Evolutionary conservation across 2,797 vertebrate species (phyloP).

Genomic region (Pipistrellus nathusii): DNA sequence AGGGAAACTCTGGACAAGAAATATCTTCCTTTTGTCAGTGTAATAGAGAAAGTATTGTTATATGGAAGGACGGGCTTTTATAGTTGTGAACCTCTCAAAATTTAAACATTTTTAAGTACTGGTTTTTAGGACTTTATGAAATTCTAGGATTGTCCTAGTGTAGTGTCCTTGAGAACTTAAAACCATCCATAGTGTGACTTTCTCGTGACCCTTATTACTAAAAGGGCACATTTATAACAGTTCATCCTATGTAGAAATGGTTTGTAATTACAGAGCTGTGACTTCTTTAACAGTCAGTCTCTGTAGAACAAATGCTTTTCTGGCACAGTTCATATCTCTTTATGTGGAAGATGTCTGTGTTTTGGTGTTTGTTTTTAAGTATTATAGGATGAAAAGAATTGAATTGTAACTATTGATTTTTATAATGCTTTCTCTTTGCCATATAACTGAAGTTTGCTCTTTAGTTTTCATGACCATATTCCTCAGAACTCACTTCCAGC

Average conservation of each 20-base stretch:
- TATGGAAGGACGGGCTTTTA: background rate
- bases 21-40: background rate
- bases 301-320: slow-evolving; percentile 22
- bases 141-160: background rate
- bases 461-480: slow-evolving; percentile 12
- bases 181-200: background rate
- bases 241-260: background rate
- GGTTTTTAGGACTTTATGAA: background rate
- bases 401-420: background rate
- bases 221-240: background rate
- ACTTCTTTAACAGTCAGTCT: background rate
- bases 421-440: slow-evolving; percentile 7
- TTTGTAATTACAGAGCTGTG: slow-evolving; percentile 7
- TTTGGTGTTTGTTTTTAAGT: background rate
- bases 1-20: background rate
- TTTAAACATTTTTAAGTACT: background rate
- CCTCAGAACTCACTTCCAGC: background rate
- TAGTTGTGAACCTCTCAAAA: slow-evolving; percentile 20
- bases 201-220: background rate
- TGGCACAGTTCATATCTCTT: background rate
- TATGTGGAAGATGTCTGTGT: background rate
- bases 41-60: background rate
- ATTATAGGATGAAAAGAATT: background rate
- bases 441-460: background rate
- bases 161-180: background rate